phyloP scores from a whole-genome alignment of 2,888 invertebrate genomes.

The Eupithecia subfuscata region DNA sequence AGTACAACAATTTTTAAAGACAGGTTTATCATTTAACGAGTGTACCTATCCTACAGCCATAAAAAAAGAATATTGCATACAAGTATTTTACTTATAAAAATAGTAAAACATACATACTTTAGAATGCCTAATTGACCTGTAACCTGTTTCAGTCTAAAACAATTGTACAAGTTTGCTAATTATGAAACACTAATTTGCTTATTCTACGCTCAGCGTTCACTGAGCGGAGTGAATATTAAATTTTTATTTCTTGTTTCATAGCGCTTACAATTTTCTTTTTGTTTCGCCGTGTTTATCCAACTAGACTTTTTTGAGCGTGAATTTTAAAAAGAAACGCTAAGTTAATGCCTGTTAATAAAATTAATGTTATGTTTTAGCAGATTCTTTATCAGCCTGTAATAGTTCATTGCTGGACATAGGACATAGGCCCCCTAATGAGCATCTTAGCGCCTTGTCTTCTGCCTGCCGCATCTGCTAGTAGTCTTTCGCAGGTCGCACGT shows the following conservation, averaged over 20 bases:
- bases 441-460: neutral
- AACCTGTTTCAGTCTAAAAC: conserved; percentile 41
- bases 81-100: neutral
- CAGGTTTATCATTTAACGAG: no score
- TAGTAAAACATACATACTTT: neutral
- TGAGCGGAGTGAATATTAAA: conserved; percentile 26
- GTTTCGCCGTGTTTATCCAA: neutral
- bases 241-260: conserved; percentile 16
- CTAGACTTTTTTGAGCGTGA: neutral
- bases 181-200: conserved; percentile 55
- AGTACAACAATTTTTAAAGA: no score
- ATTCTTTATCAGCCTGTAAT: neutral
- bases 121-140: no score
- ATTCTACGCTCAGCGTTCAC: conserved; percentile 45
- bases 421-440: neutral
- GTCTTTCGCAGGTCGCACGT: no score
- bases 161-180: conserved; percentile 51
- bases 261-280: neutral
- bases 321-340: neutral
- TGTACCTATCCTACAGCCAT: no score
- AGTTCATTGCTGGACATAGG: neutral
- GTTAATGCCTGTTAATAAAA: neutral
- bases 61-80: no score
- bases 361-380: neutral
- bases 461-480: neutral